Conservation (phyloP, 2,113 vertebrate species). For the Bambusicola thoracicus region DNA sequence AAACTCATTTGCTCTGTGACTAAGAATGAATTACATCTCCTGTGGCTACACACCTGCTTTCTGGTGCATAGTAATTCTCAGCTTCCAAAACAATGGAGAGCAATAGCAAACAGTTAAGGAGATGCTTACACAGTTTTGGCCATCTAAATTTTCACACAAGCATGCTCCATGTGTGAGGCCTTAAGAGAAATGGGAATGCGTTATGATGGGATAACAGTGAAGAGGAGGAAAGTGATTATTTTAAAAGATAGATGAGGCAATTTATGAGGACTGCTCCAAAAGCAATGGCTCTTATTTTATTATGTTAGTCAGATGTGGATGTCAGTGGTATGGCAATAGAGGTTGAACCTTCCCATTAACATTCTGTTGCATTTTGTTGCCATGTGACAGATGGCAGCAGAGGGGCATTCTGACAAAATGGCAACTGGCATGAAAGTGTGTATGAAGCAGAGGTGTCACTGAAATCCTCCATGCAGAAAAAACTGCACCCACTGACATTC, state of each 20-base stretch:
- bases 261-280: too few species aligned
- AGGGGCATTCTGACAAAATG: too few species aligned
- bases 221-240: background rate
- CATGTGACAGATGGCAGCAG: too few species aligned
- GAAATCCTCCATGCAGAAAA: too few species aligned
- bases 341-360: too few species aligned
- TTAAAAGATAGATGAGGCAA: background rate
- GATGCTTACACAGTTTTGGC: background rate
- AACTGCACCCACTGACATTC: too few species aligned
- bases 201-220: background rate
- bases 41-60: conserved; percentile 47
- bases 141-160: background rate
- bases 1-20: conserved; percentile 30
- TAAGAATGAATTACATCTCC: conserved; percentile 28
- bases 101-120: background rate
- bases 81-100: background rate
- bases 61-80: background rate
- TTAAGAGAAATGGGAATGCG: background rate
- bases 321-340: too few species aligned
- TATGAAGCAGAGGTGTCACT: too few species aligned
- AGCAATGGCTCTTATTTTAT: too few species aligned
- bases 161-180: background rate
- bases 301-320: too few species aligned
- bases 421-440: too few species aligned
- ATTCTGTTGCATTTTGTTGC: too few species aligned